These are phyloP conservation scores for Mesocricetus auratus DNA, from an alignment of 2,113 vertebrate genomes.

Conservation along the genomic window DNA sequence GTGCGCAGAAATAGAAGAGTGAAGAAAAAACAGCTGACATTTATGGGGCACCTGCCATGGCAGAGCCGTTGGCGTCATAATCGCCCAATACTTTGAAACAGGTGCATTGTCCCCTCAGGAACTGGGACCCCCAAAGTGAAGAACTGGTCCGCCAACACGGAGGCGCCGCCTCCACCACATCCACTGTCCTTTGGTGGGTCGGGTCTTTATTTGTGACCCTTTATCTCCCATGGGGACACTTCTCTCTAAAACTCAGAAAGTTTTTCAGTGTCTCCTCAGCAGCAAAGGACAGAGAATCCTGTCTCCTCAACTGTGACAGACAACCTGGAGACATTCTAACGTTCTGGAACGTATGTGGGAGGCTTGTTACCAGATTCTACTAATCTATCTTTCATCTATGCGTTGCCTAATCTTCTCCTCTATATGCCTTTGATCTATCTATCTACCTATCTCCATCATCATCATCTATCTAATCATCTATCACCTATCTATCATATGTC, in stretches of 20 bases:
- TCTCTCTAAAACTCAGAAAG: not conserved
- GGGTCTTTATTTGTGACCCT: not conserved
- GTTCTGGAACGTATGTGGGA: not conserved
- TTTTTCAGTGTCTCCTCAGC: not conserved
- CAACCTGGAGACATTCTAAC: not conserved
- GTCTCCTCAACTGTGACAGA: not conserved
- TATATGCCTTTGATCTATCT: not conserved
- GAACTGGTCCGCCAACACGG: not conserved
- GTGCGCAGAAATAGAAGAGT: not conserved
- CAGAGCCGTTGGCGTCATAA: not conserved
- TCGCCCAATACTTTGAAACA: accelerated
- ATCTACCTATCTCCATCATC: not conserved
- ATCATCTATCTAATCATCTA: not conserved
- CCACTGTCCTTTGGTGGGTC: not conserved
- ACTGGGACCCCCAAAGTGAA: not conserved
- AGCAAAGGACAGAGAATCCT: not conserved
- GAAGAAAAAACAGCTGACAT: not conserved
- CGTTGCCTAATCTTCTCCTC: too few species aligned
- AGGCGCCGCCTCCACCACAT: accelerated
- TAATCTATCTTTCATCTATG: not conserved
- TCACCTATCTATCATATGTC: not conserved
- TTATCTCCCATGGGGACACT: not conserved
- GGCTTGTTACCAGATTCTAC: not conserved
- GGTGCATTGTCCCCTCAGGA: not conserved
- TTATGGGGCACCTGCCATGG: not conserved